These are phyloP conservation scores for Hemitrygon akajei DNA, from an alignment of 2,797 vertebrate genomes.

Conservation along the genomic window DNA sequence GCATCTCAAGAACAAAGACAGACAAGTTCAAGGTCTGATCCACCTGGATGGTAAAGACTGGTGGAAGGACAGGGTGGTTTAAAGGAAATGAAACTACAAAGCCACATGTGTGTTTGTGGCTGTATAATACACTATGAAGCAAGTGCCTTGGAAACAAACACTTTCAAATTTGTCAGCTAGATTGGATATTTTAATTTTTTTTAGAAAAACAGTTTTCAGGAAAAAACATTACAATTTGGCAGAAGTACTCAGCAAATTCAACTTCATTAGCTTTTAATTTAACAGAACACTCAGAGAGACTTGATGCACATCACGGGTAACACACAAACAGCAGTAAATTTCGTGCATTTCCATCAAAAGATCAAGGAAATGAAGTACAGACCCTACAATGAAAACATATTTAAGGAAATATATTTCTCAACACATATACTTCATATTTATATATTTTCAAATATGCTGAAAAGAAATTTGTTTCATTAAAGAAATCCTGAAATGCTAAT, in stretches of 20 bases:
- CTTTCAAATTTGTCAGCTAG: slow-evolving; percentile 77
- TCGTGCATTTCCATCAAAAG: slow-evolving; percentile 59
- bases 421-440: slow-evolving; percentile 40
- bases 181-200: slow-evolving; percentile 65
- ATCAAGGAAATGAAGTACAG: slow-evolving; percentile 48
- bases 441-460: slow-evolving; percentile 51
- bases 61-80: not conserved
- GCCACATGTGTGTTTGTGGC: not conserved
- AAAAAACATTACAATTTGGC: slow-evolving; percentile 63
- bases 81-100: not conserved
- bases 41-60: not conserved
- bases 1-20: not conserved
- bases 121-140: not conserved
- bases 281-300: slow-evolving; percentile 49
- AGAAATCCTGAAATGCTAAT: slow-evolving; percentile 55
- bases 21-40: not conserved
- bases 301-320: slow-evolving; percentile 59
- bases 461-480: slow-evolving; percentile 50
- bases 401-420: slow-evolving; percentile 55
- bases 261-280: slow-evolving; percentile 51
- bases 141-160: slow-evolving; percentile 60
- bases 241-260: slow-evolving; percentile 57
- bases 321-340: slow-evolving; percentile 65
- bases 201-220: slow-evolving; percentile 49
- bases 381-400: slow-evolving; percentile 49